Evolutionary conservation across 1,140 invertebrate species (phyloP), one percentile per base, ranked within the genome.

Genomic region (Bombus fervidus): DNA sequence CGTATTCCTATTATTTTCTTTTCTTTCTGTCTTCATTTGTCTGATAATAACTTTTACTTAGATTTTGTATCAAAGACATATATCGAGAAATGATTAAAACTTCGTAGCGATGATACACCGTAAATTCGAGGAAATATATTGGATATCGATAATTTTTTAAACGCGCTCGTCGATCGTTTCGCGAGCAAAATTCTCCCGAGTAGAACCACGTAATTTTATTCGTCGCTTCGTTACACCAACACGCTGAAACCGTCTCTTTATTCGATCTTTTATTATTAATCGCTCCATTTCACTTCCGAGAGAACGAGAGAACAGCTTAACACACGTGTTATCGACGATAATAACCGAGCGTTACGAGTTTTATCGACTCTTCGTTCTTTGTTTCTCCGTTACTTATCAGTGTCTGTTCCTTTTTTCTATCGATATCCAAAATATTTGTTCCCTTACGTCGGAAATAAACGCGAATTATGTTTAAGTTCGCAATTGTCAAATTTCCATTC

Each of bases 61-160:
- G 34, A 59, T 68, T 68, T 39, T 79, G 66, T 62, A 31, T 69
- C 59, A 59, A 59, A 80, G 68, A 34, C 28, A 28, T 66, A 79
- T 37, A n/a, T 22, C 0, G 76, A 72, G 64, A 69, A 18, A 57
- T 37, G 41, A 64, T 64, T 37, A 31, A 47, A 28, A 25, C 57
- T 37, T 41, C 74, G 39, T 84, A 74, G 62, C 28, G 34, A 41
- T 43, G 37, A 72, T 41, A n/a, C 15, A 57, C 22, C 59, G 69
- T 28, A 72, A 59, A 39, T 31, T 25, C 22, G 68, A 75, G 80
- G 83, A 89, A 90, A 82, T 90, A 88, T 91, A 86, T 91, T 90
- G 89, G 89, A 90, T 90, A 86, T 64, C 74, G 71, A 66, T 85
- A 62, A 64, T 39, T 59, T 15, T 57, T 25, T 18, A 10, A 8